Evolutionary conservation across 2,797 vertebrate species (phyloP).

Genomic region (Megaceryle alcyon): DNA sequence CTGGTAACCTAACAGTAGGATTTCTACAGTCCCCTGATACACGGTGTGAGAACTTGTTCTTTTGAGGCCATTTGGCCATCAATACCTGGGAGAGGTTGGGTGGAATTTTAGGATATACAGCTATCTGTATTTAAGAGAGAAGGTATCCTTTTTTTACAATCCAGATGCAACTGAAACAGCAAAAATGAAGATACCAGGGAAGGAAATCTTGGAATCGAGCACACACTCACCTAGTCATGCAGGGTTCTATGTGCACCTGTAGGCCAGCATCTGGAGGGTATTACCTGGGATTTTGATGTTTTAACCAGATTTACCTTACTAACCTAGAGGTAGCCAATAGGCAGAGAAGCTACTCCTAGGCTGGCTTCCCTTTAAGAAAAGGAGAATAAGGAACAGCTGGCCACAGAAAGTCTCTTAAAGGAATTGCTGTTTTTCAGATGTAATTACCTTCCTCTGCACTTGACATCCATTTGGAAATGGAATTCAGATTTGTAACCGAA

Average conservation of each 20-base stretch:
- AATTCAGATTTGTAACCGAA: not conserved
- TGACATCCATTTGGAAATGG: not conserved
- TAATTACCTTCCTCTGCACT: not conserved
- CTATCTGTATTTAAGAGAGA: not conserved
- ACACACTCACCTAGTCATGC: not conserved
- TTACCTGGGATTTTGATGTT: not conserved
- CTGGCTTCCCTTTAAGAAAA: not conserved
- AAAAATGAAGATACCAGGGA: not conserved
- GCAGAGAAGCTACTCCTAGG: not conserved
- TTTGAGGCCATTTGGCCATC: not conserved
- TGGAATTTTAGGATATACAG: not conserved
- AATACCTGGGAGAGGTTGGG: too few species aligned
- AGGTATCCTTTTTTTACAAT: too few species aligned
- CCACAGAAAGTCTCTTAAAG: not conserved
- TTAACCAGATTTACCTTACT: not conserved
- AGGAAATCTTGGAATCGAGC: not conserved
- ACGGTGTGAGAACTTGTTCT: fast-evolving
- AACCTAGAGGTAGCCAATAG: not conserved
- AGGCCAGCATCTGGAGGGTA: not conserved
- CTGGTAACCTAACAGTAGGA: too few species aligned
- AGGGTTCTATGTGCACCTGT: fast-evolving
- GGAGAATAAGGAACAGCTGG: not conserved
- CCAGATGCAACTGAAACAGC: not conserved
- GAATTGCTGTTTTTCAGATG: not conserved
- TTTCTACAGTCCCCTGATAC: not conserved